phyloP scores from a whole-genome alignment of 2,888 invertebrate species.

The Ectobius pallidus region DNA sequence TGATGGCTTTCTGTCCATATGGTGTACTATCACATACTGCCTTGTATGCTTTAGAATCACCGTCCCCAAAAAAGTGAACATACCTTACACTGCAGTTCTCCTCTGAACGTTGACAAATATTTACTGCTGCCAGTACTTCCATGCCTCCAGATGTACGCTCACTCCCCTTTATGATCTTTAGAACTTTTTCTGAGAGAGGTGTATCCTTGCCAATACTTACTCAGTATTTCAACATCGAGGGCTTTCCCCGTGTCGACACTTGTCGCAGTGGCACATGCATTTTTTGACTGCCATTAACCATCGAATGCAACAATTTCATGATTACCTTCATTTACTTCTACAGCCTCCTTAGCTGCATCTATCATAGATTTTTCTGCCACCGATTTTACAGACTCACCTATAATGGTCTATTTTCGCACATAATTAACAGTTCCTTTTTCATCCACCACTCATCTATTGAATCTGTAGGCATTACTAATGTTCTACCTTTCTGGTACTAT shows the following conservation, averaged over 20 bases:
- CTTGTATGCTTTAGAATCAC: background rate
- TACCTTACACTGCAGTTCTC: background rate
- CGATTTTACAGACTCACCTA: background rate
- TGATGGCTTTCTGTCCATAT: no score
- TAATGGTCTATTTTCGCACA: no score
- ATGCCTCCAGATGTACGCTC: no score
- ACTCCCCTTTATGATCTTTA: background rate
- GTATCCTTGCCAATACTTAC: no score
- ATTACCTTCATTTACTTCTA: background rate
- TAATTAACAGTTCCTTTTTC: no score
- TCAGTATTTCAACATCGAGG: no score
- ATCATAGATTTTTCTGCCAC: background rate
- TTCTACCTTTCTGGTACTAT: no score
- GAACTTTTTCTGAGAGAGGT: no score
- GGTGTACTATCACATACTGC: no score
- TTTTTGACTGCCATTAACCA: background rate
- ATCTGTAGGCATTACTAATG: no score
- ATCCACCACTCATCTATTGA: no score
- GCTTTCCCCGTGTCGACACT: background rate
- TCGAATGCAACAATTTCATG: background rate
- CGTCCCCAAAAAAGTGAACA: background rate
- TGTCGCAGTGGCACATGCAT: background rate
- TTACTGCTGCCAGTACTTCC: background rate
- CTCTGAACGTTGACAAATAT: background rate
- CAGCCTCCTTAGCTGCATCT: background rate